Percentiles rank a stretch among this genome's conserved stretches.
phyloP scores from a whole-genome alignment of 2,113 vertebrate genomes.

The Grantiella picta region DNA sequence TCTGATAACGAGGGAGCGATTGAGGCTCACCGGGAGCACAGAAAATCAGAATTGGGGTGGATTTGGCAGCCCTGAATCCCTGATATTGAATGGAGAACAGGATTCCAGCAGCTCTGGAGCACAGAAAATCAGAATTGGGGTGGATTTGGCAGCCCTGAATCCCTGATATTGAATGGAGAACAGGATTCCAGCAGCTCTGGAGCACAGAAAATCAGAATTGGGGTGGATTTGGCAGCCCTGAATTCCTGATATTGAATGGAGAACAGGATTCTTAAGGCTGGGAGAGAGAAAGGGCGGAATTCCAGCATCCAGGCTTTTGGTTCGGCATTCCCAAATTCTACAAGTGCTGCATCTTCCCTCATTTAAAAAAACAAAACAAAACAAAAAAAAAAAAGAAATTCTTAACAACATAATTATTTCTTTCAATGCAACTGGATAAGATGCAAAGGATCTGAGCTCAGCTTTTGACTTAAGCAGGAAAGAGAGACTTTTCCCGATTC shows the following conservation, averaged over 20 bases:
- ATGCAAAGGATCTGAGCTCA: background rate
- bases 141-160: background rate
- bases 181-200: too few relatives aligned
- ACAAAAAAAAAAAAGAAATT: too few relatives aligned
- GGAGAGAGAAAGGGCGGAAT: background rate
- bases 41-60: background rate
- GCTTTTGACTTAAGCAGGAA: background rate
- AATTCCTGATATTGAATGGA: too few relatives aligned
- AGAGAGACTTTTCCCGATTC: too few relatives aligned
- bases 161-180: accelerated
- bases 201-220: too few relatives aligned
- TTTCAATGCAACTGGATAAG: background rate
- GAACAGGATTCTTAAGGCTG: background rate
- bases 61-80: background rate
- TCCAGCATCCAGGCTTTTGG: background rate
- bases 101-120: background rate
- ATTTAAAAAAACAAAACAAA: background rate
- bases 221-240: too few relatives aligned
- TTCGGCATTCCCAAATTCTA: background rate
- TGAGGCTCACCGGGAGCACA: background rate
- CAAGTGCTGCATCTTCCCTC: accelerated
- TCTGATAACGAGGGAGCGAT: background rate
- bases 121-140: background rate
- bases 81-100: background rate
- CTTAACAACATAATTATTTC: background rate